Base-by-base conservation (phyloP, 2,888 invertebrate genomes). In the Dolichomitus sp. region DNA sequence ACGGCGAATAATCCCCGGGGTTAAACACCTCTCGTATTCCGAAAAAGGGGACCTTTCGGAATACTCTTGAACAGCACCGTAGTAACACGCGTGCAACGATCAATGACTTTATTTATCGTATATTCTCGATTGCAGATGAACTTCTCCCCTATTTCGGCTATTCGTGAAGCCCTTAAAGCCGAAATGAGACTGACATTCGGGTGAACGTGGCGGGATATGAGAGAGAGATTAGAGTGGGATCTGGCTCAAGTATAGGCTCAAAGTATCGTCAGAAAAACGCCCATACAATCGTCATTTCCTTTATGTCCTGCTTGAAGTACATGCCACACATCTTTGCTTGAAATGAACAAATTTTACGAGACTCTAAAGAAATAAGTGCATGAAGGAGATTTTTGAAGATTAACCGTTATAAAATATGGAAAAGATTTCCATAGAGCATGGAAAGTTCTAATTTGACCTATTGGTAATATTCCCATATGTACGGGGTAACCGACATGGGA, bases 1-100 rank as follows among this genome's bases (percentile, higher is more conserved):
- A 37, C 19, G 52, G 48, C 33, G 73, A 70, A 63, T 59, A 68
- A 68, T 68, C 68, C 74, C 73, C 61, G 59, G 72, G 72, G 72
- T 72, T 59, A 59, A 72, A 72, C 72, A 59, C 72, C 72, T 72
- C 72, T 59, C 42, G 45, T 30, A 19, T 5, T 57, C 12, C 45
- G 54, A 17, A 57, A 57, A n/a, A n/a, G n/a, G 11, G 11, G 11
- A 19, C 33, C 37, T 27, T 40, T 19, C 70, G 40, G 40, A 7
- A 17, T 17, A 17, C 4, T 11, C 11, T 23, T 5, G 23, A 42
- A 19, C 14, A 12, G 5, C 17, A 4, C 42, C 7, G 14, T 17
- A 23, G 57, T 59, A 17, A 45, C 30, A 72, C 45, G 27, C 59
- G 57, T 17, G 19, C 19, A 17, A 11, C 59, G 59, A 72, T 33